phyloP scores from a whole-genome alignment of 2,797 vertebrate genomes.

The Sebastes hopkinsi region DNA sequence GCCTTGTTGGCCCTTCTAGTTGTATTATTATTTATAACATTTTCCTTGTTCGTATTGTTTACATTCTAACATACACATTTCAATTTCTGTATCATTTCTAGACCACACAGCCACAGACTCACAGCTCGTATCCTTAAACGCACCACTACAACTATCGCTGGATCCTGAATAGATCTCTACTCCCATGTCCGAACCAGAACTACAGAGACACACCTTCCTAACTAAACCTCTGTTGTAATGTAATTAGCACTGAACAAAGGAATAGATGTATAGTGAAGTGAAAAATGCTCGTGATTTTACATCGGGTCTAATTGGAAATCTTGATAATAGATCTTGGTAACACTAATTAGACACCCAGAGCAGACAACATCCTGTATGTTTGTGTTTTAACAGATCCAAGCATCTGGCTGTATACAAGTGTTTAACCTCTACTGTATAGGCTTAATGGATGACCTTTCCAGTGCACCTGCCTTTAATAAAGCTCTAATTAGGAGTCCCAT shows the following conservation, averaged over 20 bases:
- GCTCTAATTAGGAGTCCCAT: conserved; percentile 54
- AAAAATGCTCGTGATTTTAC: background rate
- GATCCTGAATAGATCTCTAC: background rate
- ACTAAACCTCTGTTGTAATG: background rate
- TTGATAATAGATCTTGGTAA: conserved; percentile 1
- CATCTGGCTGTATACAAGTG: conserved; percentile 6
- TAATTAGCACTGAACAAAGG: background rate
- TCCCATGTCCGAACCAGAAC: background rate
- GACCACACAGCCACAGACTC: background rate
- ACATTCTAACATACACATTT: background rate
- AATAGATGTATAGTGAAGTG: background rate
- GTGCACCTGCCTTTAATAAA: conserved; percentile 46
- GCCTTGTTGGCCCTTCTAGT: too few species aligned
- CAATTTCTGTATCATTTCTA: background rate
- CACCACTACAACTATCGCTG: background rate
- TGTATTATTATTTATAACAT: too few species aligned
- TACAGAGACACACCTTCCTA: background rate
- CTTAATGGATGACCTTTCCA: conserved; percentile 52
- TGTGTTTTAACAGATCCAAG: background rate
- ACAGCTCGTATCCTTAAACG: background rate
- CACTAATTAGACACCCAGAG: background rate
- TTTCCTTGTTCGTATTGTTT: too few species aligned
- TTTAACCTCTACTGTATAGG: conserved; percentile 42
- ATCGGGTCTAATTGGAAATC: background rate
- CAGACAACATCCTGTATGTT: conserved; percentile 5